phyloP scores from a whole-genome alignment of 1,140 invertebrate species.

The Dryas iulia region DNA sequence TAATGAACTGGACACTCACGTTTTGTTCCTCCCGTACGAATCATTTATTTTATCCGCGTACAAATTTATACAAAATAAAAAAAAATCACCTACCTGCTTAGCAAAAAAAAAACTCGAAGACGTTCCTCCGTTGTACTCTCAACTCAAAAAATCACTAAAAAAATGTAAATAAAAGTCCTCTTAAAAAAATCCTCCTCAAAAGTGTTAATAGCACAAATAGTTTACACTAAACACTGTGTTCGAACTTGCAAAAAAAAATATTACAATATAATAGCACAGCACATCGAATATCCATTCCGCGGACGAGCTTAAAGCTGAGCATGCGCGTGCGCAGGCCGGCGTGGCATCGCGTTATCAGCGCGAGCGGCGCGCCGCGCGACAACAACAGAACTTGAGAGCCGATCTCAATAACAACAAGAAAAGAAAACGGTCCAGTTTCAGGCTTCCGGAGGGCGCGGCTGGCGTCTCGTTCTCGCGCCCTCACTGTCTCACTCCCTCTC shows the following conservation, averaged over 20 bases:
- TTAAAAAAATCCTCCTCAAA: slow-evolving; percentile 13
- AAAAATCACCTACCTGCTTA: slow-evolving; percentile 26
- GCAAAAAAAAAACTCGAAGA: slow-evolving; percentile 22
- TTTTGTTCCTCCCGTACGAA: neutral
- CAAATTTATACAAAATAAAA: slow-evolving; percentile 5
- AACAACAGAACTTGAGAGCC: slow-evolving; percentile 77
- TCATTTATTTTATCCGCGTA: neutral
- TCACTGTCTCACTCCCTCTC: slow-evolving; percentile 53
- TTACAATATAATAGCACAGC: slow-evolving; percentile 42
- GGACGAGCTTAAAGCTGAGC: slow-evolving; percentile 64
- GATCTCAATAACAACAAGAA: slow-evolving; percentile 80
- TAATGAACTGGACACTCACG: neutral
- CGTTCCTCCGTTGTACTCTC: slow-evolving; percentile 13
- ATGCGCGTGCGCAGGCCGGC: slow-evolving; percentile 69
- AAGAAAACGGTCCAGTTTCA: slow-evolving; percentile 81
- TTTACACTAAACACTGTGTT: slow-evolving; percentile 35
- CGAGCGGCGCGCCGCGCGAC: slow-evolving; percentile 72
- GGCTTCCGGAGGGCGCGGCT: slow-evolving; percentile 73
- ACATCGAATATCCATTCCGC: slow-evolving; percentile 61
- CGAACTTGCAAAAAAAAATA: slow-evolving; percentile 41
- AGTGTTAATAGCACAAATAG: slow-evolving; percentile 27
- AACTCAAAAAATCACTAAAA: slow-evolving; percentile 22
- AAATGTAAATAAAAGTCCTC: slow-evolving; percentile 13
- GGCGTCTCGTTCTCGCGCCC: slow-evolving; percentile 52
- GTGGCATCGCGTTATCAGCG: slow-evolving; percentile 76